Evolutionary conservation across 2,113 vertebrate species (phyloP), one percentile per base, ranked within the genome.

Genomic region (Macquaria ambigua): DNA sequence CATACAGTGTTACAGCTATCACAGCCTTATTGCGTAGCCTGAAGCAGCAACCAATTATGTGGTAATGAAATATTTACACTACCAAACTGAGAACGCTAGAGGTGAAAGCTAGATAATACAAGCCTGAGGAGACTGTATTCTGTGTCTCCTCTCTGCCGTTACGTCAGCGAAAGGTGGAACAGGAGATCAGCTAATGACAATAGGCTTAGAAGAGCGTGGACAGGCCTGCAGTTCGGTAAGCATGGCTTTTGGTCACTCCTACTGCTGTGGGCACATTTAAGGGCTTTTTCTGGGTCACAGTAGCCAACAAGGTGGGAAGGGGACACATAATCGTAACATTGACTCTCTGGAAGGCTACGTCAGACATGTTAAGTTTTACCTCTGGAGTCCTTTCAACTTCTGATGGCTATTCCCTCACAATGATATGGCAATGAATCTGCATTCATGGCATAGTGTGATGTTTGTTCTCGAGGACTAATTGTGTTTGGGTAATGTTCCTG

Each of bases 41-140:
- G 92, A 89, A 96, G 95, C 94, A 92, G 92, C 92, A 94, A 95
- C 92, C 95, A 95, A 96, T 96, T 96, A 96, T 94, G 92, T 94
- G 91, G 87, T 95, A 93, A 95, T 96, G 88, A 96, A 96, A 96
- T 96, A 96, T 96, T 96, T 95, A 96, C 90, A 92, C 90, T 89
- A 89, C 91, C 89, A 95, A 95, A 95, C 90, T 84, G 93, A 95
- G 94, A 95, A 93, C 68, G 90, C 94, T 92, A 87, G 94, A 89
- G 94, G 94, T 95, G 93, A 94, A 92, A 91, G 93, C 89, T 52
- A 90, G 90, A 95, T 94, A 93, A 95, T 94, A 92, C 91, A 89
- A 89, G 90, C 91, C 90, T n/a, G 90, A 93, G 89, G 89, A 93
- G 82, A 74, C 75, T 87, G 79, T 90, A 88, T 93, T 92, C 78